Evolutionary conservation across 2,888 invertebrate species (phyloP).

Genomic region (Halocaridina rubra): DNA sequence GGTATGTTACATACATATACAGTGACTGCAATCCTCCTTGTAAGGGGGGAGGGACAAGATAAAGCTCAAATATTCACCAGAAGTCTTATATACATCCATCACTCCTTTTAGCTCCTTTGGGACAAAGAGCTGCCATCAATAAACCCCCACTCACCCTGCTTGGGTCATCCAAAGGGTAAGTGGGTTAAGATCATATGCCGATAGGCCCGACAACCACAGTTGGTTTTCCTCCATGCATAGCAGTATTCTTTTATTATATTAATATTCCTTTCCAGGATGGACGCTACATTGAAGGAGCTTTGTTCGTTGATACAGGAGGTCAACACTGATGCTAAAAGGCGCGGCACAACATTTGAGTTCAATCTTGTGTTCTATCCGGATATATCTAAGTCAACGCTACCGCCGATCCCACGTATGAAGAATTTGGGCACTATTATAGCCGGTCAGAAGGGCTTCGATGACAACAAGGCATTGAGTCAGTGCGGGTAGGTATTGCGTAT

Average conservation of each 20-base stretch:
- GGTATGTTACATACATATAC: too few species aligned
- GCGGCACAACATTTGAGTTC: conserved; percentile 97
- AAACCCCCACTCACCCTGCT: too few species aligned
- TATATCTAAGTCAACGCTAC: conserved; percentile 68
- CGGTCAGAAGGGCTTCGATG: conserved; percentile 92
- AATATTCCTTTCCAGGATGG: conserved; percentile 73
- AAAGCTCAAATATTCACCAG: too few species aligned
- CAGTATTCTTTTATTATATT: background rate
- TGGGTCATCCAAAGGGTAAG: background rate
- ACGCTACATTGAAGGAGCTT: conserved; percentile 95
- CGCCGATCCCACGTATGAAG: conserved; percentile 83
- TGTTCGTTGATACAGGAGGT: conserved; percentile 98
- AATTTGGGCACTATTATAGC: conserved; percentile 96
- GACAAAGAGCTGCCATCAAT: too few species aligned
- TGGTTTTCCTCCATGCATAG: background rate
- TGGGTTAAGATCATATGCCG: background rate
- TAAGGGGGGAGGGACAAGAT: too few species aligned
- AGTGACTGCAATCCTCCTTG: too few species aligned
- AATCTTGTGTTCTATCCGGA: conserved; percentile 80
- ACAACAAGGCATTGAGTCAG: conserved; percentile 88
- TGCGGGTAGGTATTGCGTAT: conserved; percentile 73
- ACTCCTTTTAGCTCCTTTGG: background rate
- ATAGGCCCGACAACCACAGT: background rate
- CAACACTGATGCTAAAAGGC: conserved; percentile 93
- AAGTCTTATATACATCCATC: conserved; percentile 10